phyloP scores from a whole-genome alignment of 2,888 invertebrate genomes.

The Helleia helle region DNA sequence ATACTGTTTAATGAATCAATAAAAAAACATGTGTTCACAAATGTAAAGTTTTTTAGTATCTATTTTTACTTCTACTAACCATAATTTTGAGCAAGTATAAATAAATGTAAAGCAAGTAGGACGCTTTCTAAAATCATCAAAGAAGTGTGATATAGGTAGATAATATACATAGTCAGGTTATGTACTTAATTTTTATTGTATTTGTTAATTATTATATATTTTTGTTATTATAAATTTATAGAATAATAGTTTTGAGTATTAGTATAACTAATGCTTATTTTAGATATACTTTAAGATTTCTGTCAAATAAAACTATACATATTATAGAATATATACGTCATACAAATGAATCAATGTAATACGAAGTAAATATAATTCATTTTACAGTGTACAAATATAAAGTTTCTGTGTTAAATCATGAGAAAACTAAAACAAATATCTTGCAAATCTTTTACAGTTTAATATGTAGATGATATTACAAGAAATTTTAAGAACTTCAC shows the following conservation, averaged over 20 bases:
- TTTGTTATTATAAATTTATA: slow-evolving; percentile 8
- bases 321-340: background rate
- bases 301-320: background rate
- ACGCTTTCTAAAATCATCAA: slow-evolving; percentile 3
- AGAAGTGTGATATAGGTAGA: slow-evolving; percentile 6
- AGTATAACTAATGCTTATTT: slow-evolving; percentile 37
- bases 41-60: no score
- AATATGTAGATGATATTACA: no score
- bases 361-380: no score
- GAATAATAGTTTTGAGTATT: slow-evolving; percentile 29
- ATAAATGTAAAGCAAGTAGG: background rate
- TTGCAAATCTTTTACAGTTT: background rate
- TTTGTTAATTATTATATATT: slow-evolving; percentile 11
- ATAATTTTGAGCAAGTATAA: background rate
- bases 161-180: slow-evolving; percentile 14
- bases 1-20: no score
- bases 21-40: no score
- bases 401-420: no score
- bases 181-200: slow-evolving; percentile 19
- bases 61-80: background rate
- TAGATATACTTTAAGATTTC: background rate
- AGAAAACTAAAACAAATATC: no score
- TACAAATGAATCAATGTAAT: background rate
- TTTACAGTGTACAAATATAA: no score
- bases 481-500: no score